Evolutionary conservation across 2,888 invertebrate species (phyloP), one percentile per base, ranked within the genome.

Genomic region (Sphaerophoria rueppellii): DNA sequence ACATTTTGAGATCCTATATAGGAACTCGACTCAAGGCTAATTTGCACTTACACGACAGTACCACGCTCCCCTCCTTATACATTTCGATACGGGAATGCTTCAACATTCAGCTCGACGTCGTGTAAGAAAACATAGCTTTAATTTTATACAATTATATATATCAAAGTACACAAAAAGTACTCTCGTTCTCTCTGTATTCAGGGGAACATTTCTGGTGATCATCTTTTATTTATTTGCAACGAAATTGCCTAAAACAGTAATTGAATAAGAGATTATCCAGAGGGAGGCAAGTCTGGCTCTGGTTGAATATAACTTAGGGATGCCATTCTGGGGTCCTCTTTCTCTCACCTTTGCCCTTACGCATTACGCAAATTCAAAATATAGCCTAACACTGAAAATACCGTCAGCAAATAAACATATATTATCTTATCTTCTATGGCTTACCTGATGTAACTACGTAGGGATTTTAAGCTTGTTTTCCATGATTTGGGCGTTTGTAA

Each of bases 221-320:
- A 81, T 81, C 65, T 71, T 75, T 81, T 81, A 81, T 81, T 81
- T 81, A 75, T 71, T 75, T 65, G 63, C 55, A 65, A 52, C 35
- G 46, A 40, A 71, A 81, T 60, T 76, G 71, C 52, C 70, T 71
- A 54, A 65, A 77, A 70, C 58, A 81, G 81, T 81, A 81, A 81
- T 81, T 81, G 81, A 81, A 76, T 81, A 75, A 81, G 71, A 81
- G 81, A 81, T 81, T 76, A 81, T 81, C 81, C 76, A 63, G 24
- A 24, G 34, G 37, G 37, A 57, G 60, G 57, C 57, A 24, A 24
- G 24, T 24, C 24, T 24, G 24, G 24, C 24, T 24, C 24, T 24
- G 24, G 24, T 52, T 43, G 43, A 43, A 43, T 37, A 54, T 35
- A 61, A 61, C 54, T 61, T 75, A 37, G 14, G 50, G 34, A 70